Base-by-base conservation (phyloP, 2,797 vertebrate species). In the Lacerta bilineata region DNA sequence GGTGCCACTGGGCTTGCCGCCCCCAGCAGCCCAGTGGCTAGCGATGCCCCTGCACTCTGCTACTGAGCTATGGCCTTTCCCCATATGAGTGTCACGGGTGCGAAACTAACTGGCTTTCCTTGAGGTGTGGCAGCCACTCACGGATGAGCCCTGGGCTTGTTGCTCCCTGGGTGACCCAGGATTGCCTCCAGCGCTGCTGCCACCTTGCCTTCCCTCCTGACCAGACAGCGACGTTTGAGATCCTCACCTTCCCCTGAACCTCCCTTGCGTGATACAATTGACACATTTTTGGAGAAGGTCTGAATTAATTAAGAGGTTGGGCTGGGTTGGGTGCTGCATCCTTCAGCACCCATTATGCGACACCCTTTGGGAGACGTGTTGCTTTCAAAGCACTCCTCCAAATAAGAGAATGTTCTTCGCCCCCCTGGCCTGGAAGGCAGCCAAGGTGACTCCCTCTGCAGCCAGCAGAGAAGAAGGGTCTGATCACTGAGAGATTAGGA, bases 261-360 rank as follows among this genome's bases (percentile, higher is more conserved):
- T 72, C 29, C 43, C 3, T 50, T 61, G 71, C 23, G 23, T 75
- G 83, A 75, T 15, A 59, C 41, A 74, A 25, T 27, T 74, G 83
- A 74, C 69, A 84, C 83, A 33, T 72, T 72, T 83, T 72, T 83
- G 72, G 13, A 15, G 59, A 27, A 61, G 83, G n/a, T 55, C 83
- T 84, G 71, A 61, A 74, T 74, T 55, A 84, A 59, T 72, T 13
- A 74, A 39, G 8, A 72, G 68, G 46, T 15, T 59, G 69, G n/a
- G 41, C 64, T 18, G 27, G 33, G 33, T 33, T 25, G 77, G 77
- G 36, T 0, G 25, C 25, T 41, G 17, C 55, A 41, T 61, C 72
- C 71, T 50, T 41, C 71, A 84, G 50, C 50, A 59, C 46, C 55
- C 15, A 10, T 61, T 41, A 8, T 10, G 33, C 41, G 71, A 61